Conservation (phyloP, 35 echinoderm and acorn worm genomes). For the Ophiothrix spiculata region DNA sequence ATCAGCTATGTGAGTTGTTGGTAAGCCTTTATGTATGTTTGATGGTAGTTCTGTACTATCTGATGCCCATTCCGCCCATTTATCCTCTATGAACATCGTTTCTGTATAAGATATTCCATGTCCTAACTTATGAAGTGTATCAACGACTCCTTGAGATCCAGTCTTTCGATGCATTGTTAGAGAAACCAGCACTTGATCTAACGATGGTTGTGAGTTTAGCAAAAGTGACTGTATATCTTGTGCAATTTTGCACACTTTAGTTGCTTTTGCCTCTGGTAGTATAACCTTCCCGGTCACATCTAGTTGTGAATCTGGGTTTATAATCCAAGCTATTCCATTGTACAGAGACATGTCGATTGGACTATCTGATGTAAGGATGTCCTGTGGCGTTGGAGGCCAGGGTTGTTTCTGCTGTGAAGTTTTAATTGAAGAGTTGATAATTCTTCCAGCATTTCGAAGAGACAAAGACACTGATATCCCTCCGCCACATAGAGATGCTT, state of each 20-base stretch:
- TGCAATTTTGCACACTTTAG: neutral
- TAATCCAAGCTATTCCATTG: neutral
- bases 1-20: conserved; percentile 5
- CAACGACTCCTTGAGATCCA: neutral
- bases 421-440: conserved; percentile 4
- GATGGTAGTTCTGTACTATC: neutral
- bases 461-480: neutral
- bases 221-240: neutral
- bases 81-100: conserved; percentile 14
- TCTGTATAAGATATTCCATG: conserved; percentile 17
- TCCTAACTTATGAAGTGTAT: neutral
- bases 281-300: neutral
- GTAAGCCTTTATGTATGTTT: neutral
- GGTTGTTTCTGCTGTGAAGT: neutral
- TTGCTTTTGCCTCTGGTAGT: neutral
- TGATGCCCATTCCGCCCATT: conserved; percentile 22
- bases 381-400: conserved; percentile 17
- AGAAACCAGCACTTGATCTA: neutral
- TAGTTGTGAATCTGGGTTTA: neutral
- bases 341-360: neutral
- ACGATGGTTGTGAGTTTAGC: neutral
- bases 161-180: neutral
- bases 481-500: neutral
- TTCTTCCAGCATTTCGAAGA: neutral
- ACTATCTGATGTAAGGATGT: neutral